These are phyloP conservation scores for Aleiodes testaceus DNA, from an alignment of 2,888 invertebrate genomes.

Conservation along the genomic window DNA sequence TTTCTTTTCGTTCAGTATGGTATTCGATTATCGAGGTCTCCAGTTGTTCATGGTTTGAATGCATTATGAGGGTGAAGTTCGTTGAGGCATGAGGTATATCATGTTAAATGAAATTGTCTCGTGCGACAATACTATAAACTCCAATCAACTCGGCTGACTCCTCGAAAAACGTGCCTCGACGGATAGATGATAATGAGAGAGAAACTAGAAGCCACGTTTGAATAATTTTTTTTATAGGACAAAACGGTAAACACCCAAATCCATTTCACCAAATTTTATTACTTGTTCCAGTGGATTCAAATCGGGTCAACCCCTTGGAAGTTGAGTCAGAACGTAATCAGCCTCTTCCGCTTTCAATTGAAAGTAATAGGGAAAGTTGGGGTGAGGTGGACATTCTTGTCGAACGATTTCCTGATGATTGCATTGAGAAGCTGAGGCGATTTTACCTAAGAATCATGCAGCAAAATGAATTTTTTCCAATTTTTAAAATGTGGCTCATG, in stretches of 20 bases:
- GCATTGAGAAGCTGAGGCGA: no score
- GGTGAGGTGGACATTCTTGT: no score
- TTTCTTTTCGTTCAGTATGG: constrained; percentile 73
- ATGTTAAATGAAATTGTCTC: constrained; percentile 38
- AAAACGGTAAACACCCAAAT: constrained; percentile 10
- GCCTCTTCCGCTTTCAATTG: no score
- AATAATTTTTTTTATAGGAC: constrained; percentile 27
- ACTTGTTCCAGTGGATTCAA: no score
- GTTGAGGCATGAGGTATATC: constrained; percentile 41
- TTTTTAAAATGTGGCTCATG: no score
- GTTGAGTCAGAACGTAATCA: no score
- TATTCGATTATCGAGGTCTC: constrained; percentile 72
- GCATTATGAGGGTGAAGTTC: constrained; percentile 50
- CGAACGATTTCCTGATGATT: no score
- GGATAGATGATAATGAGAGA: constrained; percentile 35
- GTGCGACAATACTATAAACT: constrained; percentile 34
- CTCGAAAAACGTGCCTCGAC: constrained; percentile 25
- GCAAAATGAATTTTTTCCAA: no score
- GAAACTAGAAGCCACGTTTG: constrained; percentile 31
- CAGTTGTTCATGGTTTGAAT: constrained; percentile 62
- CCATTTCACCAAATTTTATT: no score
- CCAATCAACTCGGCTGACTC: constrained; percentile 2
- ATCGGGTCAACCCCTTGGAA: no score
- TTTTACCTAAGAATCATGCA: no score
- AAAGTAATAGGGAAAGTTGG: no score